Percentiles rank a stretch among this genome's conserved stretches.
phyloP scores from a whole-genome alignment of 2,113 vertebrate genomes.

The Pan troglodytes region NHGRI_mPanTro3-v2.1_pri NC_072398.2:226008501-226009000 shows the following conservation, averaged over 20 bases:
- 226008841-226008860: background rate
- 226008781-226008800: background rate
- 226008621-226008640: background rate
- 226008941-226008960: fast-evolving
- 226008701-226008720: too few species aligned
- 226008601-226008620: fast-evolving
- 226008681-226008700: too few species aligned
- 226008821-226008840: too few species aligned
- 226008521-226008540: background rate
- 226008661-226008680: too few species aligned
- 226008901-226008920: fast-evolving
- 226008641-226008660: too few species aligned
- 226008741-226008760: too few species aligned
- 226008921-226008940: fast-evolving
- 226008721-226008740: background rate
- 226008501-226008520: background rate
- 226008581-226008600: background rate
- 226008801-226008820: too few species aligned
- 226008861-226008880: background rate
- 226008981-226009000: too few species aligned
- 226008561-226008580: too few species aligned
- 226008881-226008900: fast-evolving
- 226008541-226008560: too few species aligned
- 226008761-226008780: background rate
- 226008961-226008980: background rate